A percentile compares a stretch with the other conserved stretches of the same genome.
phyloP scores from a whole-genome alignment of 2,113 vertebrate genomes.

The Melanocharis versteri region DNA sequence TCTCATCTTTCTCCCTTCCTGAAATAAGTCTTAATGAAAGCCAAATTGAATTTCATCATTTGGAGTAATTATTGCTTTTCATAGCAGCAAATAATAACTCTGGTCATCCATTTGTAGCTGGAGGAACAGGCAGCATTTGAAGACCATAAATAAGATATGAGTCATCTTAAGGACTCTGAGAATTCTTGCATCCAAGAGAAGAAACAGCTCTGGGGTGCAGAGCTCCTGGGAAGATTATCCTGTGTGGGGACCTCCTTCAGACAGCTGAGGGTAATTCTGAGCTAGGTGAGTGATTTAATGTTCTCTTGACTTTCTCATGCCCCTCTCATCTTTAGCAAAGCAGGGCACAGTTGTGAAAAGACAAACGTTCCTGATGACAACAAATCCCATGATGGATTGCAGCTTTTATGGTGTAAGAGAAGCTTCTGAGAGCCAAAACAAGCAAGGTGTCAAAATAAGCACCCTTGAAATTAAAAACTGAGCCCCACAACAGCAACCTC shows the following conservation, averaged over 20 bases:
- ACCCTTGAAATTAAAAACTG: neutral
- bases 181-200: neutral
- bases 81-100: conserved; percentile 26
- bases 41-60: conserved; percentile 31
- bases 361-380: neutral
- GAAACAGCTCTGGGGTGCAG: neutral
- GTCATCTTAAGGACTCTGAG: neutral
- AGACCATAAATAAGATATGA: conserved; percentile 9
- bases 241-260: neutral
- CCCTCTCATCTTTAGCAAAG: neutral
- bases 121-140: neutral
- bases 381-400: neutral
- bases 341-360: neutral
- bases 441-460: neutral
- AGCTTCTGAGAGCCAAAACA: conserved; percentile 1
- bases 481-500: neutral
- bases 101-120: conserved; percentile 16
- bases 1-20: neutral
- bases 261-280: neutral
- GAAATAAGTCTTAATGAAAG: conserved; percentile 37
- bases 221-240: neutral
- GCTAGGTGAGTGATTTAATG: neutral
- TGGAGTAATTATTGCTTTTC: conserved; percentile 23
- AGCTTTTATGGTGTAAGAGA: neutral
- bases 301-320: neutral